These are phyloP conservation scores for Muntiacus reevesi DNA, from an alignment of 2,113 vertebrate genomes.

Conservation along the genomic window DNA sequence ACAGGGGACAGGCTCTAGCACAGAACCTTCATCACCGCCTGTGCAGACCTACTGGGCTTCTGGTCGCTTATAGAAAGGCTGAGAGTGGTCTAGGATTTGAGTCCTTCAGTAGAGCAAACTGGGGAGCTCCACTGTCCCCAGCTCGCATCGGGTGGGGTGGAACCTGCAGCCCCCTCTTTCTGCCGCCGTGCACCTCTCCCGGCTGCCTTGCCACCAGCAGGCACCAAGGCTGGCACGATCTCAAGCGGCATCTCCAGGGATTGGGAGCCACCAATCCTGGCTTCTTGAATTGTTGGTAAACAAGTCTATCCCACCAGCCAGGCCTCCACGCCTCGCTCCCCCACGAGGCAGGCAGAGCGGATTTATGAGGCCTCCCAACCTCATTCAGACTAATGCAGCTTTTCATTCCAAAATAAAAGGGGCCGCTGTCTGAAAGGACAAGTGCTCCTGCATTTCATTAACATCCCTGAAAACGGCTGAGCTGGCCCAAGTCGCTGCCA, in stretches of 20 bases:
- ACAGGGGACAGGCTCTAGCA: background rate
- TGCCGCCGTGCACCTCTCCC: rapidly evolving
- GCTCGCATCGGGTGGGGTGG: background rate
- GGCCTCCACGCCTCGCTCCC: slow-evolving; percentile 32
- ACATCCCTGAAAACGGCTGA: slow-evolving; percentile 51
- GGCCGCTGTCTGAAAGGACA: slow-evolving; percentile 67
- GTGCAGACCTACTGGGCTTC: background rate
- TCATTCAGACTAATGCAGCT: slow-evolving; percentile 68
- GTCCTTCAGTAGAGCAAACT: background rate
- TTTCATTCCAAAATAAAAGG: slow-evolving; percentile 72
- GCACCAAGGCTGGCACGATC: slow-evolving; percentile 24
- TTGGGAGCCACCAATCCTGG: slow-evolving; percentile 11
- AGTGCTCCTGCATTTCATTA: slow-evolving; percentile 73
- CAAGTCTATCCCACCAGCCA: slow-evolving; percentile 56
- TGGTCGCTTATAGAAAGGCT: background rate
- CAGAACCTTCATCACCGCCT: background rate
- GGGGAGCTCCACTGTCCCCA: background rate
- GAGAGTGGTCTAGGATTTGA: background rate
- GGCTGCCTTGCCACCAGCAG: background rate
- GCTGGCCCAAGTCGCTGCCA: slow-evolving; percentile 58
- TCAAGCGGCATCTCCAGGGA: slow-evolving; percentile 29
- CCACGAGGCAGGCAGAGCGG: slow-evolving; percentile 52
- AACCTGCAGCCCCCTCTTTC: background rate
- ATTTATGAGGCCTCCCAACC: slow-evolving; percentile 67
- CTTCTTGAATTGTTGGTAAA: background rate